Evolutionary conservation across 2,113 vertebrate species (phyloP), one percentile per base, ranked within the genome.

Genomic region (Noctilio leporinus): DNA sequence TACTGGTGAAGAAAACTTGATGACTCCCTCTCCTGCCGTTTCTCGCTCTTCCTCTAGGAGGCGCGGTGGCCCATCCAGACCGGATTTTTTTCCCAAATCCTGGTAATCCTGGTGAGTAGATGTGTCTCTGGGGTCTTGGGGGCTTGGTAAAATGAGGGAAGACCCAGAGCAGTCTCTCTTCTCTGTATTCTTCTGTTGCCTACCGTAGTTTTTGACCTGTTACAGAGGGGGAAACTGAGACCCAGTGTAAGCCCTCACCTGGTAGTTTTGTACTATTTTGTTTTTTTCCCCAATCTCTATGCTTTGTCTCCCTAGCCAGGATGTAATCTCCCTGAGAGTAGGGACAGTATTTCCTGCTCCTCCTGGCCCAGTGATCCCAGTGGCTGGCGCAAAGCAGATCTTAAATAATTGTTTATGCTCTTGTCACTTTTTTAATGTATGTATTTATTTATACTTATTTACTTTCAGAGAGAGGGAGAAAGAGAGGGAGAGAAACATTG

Each of bases 71-170:
- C 4, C 96, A 93, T 43, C 88, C 86, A 45, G 96, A 97, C 81
- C 88, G 95, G 55, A 93, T 82, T 45, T 3, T 89, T 86, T 95
- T 86, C 72, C 88, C 95, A 69, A 96, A 89, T 91, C 90, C 67
- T 28, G 97, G 97, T 97, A 96, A 89, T 91, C 90, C 67, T 28
- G 97, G 97, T 97, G 78, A 97, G 97, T 82, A 12, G n/a, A 70
- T 76, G 81, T 55, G 33, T 40, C 33, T 20, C 65, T 43, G 40
- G 47, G 40, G 43, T 53, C 43, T 40, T 17, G 4, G 3, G 55
- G 77, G 26, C 20, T 73, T 82, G 62, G 77, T 43, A 35, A 26
- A 45, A 26, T 38, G 57, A 76, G 55, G 38, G 62, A 4, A 24
- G 19, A 83, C 40, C 28, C 59, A 11, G 26, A 65, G 26, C 45